phyloP scores from a whole-genome alignment of 2,113 vertebrate species.

The Anolis carolinensis region DNA sequence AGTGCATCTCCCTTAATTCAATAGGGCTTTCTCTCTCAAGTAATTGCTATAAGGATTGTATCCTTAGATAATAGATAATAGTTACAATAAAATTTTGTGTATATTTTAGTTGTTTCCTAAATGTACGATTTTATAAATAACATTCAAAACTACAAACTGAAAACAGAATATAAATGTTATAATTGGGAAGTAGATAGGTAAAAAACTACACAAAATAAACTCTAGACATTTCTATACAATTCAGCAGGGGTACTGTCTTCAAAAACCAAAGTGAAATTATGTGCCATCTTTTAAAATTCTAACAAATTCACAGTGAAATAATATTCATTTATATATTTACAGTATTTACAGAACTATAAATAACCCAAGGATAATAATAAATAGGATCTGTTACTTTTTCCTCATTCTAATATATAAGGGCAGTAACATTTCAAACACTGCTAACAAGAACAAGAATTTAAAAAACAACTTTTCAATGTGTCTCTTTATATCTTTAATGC shows the following conservation, averaged over 20 bases:
- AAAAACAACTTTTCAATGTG: no score
- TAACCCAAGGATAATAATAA: no score
- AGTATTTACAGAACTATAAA: no score
- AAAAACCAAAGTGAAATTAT: neutral
- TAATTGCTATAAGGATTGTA: neutral
- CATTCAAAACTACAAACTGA: neutral
- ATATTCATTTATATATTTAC: no score
- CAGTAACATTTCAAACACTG: no score
- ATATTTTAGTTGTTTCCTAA: neutral
- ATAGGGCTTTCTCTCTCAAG: neutral
- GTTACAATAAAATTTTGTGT: neutral
- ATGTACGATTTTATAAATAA: neutral
- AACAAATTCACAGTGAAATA: neutral
- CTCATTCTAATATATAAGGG: no score
- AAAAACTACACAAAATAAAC: slow-evolving; percentile 32
- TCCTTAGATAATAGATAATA: neutral
- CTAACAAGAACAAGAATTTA: no score
- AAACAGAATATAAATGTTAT: neutral
- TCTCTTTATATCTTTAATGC: no score
- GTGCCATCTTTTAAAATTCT: neutral
- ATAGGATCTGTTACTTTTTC: no score
- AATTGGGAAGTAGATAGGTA: neutral
- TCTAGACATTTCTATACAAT: slow-evolving; percentile 26
- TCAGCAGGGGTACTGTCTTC: neutral
- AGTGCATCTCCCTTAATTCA: neutral